phyloP scores from a whole-genome alignment of 1,140 invertebrate species.

The Odontomachus brunneus region DNA sequence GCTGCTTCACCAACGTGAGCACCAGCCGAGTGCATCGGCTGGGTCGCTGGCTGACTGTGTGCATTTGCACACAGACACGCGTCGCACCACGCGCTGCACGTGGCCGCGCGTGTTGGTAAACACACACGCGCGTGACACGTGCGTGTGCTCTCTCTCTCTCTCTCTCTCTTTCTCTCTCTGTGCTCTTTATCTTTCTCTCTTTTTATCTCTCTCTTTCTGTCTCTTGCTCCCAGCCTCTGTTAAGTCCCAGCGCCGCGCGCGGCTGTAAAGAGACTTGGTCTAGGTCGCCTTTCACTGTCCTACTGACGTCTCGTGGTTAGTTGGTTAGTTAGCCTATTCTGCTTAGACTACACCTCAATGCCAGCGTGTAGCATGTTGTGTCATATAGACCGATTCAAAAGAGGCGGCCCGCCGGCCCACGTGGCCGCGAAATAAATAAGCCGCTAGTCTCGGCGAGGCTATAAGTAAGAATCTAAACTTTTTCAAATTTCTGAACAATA shows the following conservation, averaged over 20 bases:
- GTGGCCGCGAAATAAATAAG: too few relatives aligned
- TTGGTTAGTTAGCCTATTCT: constrained; percentile 77
- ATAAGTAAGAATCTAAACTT: too few relatives aligned
- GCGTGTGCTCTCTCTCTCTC: constrained; percentile 24
- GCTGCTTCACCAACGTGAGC: neutral
- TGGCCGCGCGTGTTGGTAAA: constrained; percentile 54
- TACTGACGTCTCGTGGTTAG: constrained; percentile 78
- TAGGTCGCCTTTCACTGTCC: constrained; percentile 84
- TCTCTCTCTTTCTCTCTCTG: neutral
- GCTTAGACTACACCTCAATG: constrained; percentile 76
- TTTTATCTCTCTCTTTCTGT: neutral
- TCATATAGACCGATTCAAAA: constrained; percentile 72
- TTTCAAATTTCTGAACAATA: too few relatives aligned
- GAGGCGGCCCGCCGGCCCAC: neutral
- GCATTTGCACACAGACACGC: constrained; percentile 31
- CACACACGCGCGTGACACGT: constrained; percentile 45
- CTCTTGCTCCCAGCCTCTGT: constrained; percentile 13
- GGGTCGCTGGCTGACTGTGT: constrained; percentile 1
- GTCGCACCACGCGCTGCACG: constrained; percentile 38
- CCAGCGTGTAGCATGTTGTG: constrained; percentile 70
- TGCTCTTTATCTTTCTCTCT: neutral
- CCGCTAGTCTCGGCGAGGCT: too few relatives aligned
- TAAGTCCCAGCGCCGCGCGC: constrained; percentile 56
- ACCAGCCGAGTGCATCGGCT: constrained; percentile 22
- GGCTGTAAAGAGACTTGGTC: constrained; percentile 77